phyloP scores from a whole-genome alignment of 1,140 invertebrate species.

The Pogonomyrmex californicus region DNA sequence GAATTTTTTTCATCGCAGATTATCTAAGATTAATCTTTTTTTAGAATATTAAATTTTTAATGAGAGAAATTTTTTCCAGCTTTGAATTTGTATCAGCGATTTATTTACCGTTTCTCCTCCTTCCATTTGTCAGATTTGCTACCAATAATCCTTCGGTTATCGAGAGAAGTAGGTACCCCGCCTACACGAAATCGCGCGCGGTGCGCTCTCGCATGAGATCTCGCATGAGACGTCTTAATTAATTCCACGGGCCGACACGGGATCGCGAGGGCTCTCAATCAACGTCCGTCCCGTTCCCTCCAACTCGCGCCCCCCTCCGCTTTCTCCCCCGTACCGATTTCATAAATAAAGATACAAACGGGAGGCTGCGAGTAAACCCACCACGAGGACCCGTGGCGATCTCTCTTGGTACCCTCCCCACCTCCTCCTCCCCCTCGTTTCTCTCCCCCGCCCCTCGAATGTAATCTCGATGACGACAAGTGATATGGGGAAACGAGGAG shows the following conservation, averaged over 20 bases:
- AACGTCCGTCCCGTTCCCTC: conserved; percentile 42
- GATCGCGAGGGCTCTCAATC: conserved; percentile 55
- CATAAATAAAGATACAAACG: conserved; percentile 62
- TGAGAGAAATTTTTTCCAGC: neutral
- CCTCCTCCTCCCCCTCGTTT: conserved; percentile 30
- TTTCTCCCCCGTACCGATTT: conserved; percentile 27
- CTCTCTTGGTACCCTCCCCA: conserved; percentile 44
- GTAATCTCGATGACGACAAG: conserved; percentile 62
- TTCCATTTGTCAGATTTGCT: neutral
- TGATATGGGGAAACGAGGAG: conserved; percentile 16
- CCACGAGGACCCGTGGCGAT: conserved; percentile 57
- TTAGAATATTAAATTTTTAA: neutral
- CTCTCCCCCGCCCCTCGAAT: conserved; percentile 22
- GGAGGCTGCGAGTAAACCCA: conserved; percentile 59
- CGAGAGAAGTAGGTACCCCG: neutral
- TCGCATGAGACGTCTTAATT: conserved; percentile 54
- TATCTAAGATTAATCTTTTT: neutral
- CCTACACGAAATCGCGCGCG: conserved; percentile 21
- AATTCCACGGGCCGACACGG: conserved; percentile 41
- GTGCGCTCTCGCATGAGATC: conserved; percentile 30
- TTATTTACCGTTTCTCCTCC: neutral
- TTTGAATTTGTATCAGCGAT: neutral
- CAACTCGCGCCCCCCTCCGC: neutral
- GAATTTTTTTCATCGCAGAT: neutral
- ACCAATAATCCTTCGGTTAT: neutral